Evolutionary conservation across 2,888 invertebrate species (phyloP), one percentile per base, ranked within the genome.

Genomic region (Chrysopilus asiliformis): DNA sequence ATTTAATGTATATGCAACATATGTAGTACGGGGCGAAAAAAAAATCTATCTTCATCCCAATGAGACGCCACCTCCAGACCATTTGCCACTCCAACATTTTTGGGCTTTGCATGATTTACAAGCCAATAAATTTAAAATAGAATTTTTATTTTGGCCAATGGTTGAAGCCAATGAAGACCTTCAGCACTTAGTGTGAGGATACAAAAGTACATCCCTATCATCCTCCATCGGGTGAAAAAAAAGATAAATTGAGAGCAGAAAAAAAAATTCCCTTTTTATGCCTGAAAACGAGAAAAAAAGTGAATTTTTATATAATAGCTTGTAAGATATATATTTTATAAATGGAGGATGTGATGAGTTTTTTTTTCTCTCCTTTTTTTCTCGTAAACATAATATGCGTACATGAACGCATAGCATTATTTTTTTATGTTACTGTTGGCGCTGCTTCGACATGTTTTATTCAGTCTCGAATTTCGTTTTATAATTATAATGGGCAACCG

Each of bases 51-150:
- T n/a, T n/a, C n/a, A n/a, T n/a, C n/a, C n/a, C n/a, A n/a, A n/a
- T n/a, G n/a, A n/a, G n/a, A n/a, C n/a, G n/a, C n/a, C n/a, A n/a
- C n/a, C n/a, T n/a, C n/a, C n/a, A n/a, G n/a, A n/a, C n/a, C n/a
- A n/a, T n/a, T n/a, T n/a, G n/a, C n/a, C n/a, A n/a, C n/a, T n/a
- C n/a, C 22, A 22, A 22, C 22, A 7, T 10, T 10, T 22, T 22
- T 8, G 22, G 10, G 22, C 22, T 22, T 8, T 22, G n/a, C 26
- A 26, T 26, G n/a, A 26, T 26, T 26, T 26, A 26, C 26, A 26
- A 26, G 26, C 26, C 26, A 26, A 26, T 26, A 26, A 26, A 26
- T 26, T 26, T 26, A 26, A 26, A 26, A 26, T 26, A 26, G 26
- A 26, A 26, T 26, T 26, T 26, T 26, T 26, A 26, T 26, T 26